Percentiles rank a stretch among this genome's conserved stretches.
phyloP scores from a whole-genome alignment of 2,888 invertebrate species.

The Cerastoderma edule region DNA sequence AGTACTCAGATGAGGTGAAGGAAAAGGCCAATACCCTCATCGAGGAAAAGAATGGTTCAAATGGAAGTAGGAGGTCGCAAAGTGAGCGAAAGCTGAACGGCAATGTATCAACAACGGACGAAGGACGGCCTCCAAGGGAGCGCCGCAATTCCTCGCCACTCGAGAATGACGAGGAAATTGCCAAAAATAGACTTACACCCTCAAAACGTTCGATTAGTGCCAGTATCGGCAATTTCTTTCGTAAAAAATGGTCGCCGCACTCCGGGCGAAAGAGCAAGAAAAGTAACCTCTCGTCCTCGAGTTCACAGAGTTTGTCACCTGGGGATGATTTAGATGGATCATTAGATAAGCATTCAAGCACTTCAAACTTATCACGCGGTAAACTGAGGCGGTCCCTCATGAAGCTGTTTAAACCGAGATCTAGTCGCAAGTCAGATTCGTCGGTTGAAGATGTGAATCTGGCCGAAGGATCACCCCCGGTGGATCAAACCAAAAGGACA shows the following conservation, averaged over 20 bases:
- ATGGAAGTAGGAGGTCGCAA: conserved; percentile 14
- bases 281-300: conserved; percentile 67
- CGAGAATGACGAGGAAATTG: conserved; percentile 43
- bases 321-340: conserved; percentile 63
- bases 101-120: no score
- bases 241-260: conserved; percentile 74
- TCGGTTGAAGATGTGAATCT: conserved; percentile 23
- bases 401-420: conserved; percentile 70
- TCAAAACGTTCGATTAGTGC: conserved; percentile 77
- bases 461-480: conserved; percentile 6
- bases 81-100: no score
- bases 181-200: conserved; percentile 66
- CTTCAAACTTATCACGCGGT: conserved; percentile 66
- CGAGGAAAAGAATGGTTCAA: conserved; percentile 12
- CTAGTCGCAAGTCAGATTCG: conserved; percentile 39
- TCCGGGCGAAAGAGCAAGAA: conserved; percentile 67
- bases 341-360: conserved; percentile 55
- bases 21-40: conserved; percentile 59
- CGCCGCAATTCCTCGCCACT: conserved; percentile 58
- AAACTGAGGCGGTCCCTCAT: conserved; percentile 74
- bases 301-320: conserved; percentile 69
- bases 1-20: conserved; percentile 71
- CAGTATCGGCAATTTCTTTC: conserved; percentile 80
- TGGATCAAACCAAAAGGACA: conserved; percentile 12
- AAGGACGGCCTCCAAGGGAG: no score